Percentiles rank a stretch among this genome's conserved stretches.
Conservation (phyloP, 2,888 invertebrate species). For the Dryobotodes eremita region DNA sequence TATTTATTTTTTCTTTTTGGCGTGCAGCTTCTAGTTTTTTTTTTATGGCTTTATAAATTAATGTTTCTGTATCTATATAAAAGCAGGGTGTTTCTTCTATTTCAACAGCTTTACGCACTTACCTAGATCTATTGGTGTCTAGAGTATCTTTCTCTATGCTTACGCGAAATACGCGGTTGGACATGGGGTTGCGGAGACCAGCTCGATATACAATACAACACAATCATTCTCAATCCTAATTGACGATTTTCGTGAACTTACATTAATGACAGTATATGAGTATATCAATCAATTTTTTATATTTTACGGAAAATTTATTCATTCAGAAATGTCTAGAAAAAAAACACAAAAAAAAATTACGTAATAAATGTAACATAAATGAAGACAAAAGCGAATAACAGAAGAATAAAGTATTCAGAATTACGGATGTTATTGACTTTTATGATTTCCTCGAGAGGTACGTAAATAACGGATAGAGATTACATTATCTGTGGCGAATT, state of each 20-base stretch:
- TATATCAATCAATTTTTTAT: too few species aligned
- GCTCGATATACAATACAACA: background rate
- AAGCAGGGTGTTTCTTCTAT: background rate
- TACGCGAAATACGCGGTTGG: background rate
- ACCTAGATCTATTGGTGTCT: background rate
- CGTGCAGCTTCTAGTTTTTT: background rate
- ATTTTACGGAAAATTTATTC: background rate
- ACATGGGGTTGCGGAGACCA: background rate
- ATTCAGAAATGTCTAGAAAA: background rate
- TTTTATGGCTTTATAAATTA: background rate
- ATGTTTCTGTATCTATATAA: background rate
- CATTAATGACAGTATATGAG: background rate
- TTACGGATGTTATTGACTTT: conserved; percentile 63
- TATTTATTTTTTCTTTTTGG: background rate
- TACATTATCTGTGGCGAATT: conserved; percentile 50
- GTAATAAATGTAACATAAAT: conserved; percentile 34
- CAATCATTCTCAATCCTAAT: background rate
- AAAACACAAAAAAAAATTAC: background rate
- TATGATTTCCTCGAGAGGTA: conserved; percentile 61
- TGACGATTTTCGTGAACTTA: background rate
- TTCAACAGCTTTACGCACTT: background rate
- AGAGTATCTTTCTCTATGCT: background rate
- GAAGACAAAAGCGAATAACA: conserved; percentile 51
- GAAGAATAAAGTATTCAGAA: conserved; percentile 51
- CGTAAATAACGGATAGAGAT: conserved; percentile 53